Evolutionary conservation across 35 echinoderm and acorn worm species (phyloP).

Genomic region (Diadema setosum): DNA sequence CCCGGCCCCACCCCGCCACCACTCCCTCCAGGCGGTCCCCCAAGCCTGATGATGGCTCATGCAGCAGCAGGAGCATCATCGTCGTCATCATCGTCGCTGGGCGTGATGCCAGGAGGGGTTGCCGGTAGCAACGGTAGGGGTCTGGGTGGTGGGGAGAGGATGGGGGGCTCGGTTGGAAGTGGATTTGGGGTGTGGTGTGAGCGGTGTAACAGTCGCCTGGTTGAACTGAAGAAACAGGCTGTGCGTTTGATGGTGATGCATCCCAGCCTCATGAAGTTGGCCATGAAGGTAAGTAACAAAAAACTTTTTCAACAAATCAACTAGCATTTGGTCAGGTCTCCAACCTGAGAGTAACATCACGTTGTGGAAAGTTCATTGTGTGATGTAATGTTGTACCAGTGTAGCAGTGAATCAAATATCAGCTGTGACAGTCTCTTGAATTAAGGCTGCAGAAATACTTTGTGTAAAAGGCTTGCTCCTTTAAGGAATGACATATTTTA

Average conservation of each 20-base stretch:
- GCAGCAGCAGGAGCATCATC: not conserved
- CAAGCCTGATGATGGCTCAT: not conserved
- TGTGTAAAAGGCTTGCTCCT: too few relatives aligned
- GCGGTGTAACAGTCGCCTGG: slow-evolving; percentile 89
- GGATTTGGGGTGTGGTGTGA: slow-evolving; percentile 93
- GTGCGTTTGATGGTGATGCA: slow-evolving; percentile 93
- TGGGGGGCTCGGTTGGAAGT: not conserved
- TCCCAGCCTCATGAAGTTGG: slow-evolving; percentile 75
- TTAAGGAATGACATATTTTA: too few relatives aligned
- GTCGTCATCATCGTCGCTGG: not conserved
- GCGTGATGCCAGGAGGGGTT: not conserved
- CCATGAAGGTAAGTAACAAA: slow-evolving; percentile 77
- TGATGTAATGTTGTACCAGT: too few relatives aligned
- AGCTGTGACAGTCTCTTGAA: too few relatives aligned
- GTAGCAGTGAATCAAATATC: too few relatives aligned
- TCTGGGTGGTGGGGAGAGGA: not conserved
- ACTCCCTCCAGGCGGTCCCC: not conserved
- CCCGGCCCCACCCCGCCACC: not conserved
- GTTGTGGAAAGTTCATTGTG: too few relatives aligned
- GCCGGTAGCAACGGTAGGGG: not conserved
- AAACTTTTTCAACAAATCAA: too few relatives aligned
- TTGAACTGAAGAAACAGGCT: slow-evolving; percentile 97
- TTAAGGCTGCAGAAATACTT: too few relatives aligned
- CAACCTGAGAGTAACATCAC: too few relatives aligned
- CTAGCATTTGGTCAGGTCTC: too few relatives aligned